A percentile compares a stretch with the other conserved stretches of the same genome.
These are phyloP conservation scores for Parus major DNA, from an alignment of 2,113 vertebrate species.

Conservation along the genomic window DNA sequence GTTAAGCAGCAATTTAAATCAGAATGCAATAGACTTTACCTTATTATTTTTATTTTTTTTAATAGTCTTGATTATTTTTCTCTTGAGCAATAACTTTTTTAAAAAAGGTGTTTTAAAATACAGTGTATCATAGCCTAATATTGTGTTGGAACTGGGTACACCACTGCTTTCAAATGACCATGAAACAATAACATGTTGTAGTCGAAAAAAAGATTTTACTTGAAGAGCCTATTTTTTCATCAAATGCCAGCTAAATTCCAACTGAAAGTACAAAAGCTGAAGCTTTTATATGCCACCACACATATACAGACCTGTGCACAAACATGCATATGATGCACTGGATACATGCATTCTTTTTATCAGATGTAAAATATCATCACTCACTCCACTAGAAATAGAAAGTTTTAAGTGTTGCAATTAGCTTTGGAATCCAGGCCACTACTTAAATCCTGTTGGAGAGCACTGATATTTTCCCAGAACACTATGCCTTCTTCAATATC, in stretches of 20 bases:
- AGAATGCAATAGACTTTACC: neutral
- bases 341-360: neutral
- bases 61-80: neutral
- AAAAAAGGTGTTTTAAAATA: neutral
- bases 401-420: neutral
- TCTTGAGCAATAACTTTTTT: neutral
- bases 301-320: fast-evolving
- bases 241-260: neutral
- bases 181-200: fast-evolving
- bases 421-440: neutral
- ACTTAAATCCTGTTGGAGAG: neutral
- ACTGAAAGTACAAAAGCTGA: neutral
- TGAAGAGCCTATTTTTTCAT: neutral
- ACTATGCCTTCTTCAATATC: neutral
- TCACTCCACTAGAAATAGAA: neutral
- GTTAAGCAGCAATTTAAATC: neutral
- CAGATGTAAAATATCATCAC: neutral
- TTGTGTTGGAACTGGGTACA: neutral
- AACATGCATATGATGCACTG: neutral
- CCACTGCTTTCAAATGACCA: neutral
- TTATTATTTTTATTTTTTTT: neutral
- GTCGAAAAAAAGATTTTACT: neutral
- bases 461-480: neutral
- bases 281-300: neutral
- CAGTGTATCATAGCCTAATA: neutral